phyloP scores from a whole-genome alignment of 2,888 invertebrate genomes.

The Sphaerophoria rueppellii region DNA sequence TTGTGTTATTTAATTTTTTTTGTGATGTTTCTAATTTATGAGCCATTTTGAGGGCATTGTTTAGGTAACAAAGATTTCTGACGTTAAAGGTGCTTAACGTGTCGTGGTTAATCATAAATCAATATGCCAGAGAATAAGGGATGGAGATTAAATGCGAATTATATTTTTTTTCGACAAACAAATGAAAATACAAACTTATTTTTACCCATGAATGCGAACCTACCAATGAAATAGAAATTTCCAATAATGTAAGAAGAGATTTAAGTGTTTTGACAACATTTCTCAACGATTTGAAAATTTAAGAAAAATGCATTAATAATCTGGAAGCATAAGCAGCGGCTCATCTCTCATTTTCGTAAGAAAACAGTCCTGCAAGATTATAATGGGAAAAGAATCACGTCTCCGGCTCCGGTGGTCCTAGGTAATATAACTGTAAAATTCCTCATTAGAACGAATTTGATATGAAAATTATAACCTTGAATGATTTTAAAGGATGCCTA shows the following conservation, averaged over 20 bases:
- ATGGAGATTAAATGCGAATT: slow-evolving; percentile 15
- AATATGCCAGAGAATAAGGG: slow-evolving; percentile 50
- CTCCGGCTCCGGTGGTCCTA: not conserved
- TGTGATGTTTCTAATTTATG: slow-evolving; percentile 60
- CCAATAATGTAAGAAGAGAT: slow-evolving; percentile 6
- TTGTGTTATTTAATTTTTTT: slow-evolving; percentile 36
- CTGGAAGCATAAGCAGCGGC: slow-evolving; percentile 60
- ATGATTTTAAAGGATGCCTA: slow-evolving; percentile 26
- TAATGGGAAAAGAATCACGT: not conserved
- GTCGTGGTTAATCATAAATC: slow-evolving; percentile 72
- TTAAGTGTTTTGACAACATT: slow-evolving; percentile 67
- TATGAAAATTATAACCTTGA: slow-evolving; percentile 63
- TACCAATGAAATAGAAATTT: not conserved
- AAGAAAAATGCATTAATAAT: slow-evolving; percentile 15
- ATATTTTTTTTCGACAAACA: slow-evolving; percentile 7
- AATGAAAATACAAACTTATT: slow-evolving; percentile 23
- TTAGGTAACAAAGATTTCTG: slow-evolving; percentile 47
- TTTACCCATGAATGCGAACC: slow-evolving; percentile 8
- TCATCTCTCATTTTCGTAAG: slow-evolving; percentile 35
- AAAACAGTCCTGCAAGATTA: not conserved
- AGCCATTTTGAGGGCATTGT: slow-evolving; percentile 39
- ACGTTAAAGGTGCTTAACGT: slow-evolving; percentile 70
- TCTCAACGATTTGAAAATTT: slow-evolving; percentile 32
- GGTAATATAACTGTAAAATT: not conserved
- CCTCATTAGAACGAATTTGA: slow-evolving; percentile 39